Conservation (phyloP, 2,797 vertebrate species). For the Crypturellus tataupa region DNA sequence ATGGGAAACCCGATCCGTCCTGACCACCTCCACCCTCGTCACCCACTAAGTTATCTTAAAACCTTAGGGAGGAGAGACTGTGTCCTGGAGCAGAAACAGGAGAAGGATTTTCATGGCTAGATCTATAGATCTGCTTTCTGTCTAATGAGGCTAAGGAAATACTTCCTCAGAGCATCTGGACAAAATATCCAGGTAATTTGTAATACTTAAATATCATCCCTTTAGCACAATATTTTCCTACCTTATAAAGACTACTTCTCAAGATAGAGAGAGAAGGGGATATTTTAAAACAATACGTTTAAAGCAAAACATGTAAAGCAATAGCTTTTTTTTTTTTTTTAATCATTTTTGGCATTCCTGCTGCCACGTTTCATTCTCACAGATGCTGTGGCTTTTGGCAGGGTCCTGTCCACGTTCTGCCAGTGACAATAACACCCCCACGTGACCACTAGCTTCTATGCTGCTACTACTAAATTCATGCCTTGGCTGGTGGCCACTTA, state of each 20-base stretch:
- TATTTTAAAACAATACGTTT: neutral
- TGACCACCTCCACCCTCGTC: neutral
- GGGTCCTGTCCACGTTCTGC: neutral
- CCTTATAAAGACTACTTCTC: neutral
- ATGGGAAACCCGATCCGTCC: neutral
- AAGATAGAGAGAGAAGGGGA: neutral
- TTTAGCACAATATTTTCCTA: neutral
- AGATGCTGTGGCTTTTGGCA: neutral
- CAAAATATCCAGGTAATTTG: neutral
- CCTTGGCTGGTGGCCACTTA: neutral
- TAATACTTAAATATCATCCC: neutral
- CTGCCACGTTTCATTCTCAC: neutral
- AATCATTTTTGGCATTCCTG: neutral
- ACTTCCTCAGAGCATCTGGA: neutral
- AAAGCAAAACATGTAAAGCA: neutral
- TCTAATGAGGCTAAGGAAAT: neutral
- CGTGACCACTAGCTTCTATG: neutral
- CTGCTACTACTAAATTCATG: neutral
- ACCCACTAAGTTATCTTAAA: neutral
- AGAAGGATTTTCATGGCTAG: neutral
- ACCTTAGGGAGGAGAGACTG: neutral
- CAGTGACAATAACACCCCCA: neutral
- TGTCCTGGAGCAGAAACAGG: accelerated
- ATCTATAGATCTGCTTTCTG: neutral
- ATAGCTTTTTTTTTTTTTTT: neutral